These are phyloP conservation scores for Germaria angustata DNA, from an alignment of 2,888 invertebrate genomes.

Conservation along the genomic window DNA sequence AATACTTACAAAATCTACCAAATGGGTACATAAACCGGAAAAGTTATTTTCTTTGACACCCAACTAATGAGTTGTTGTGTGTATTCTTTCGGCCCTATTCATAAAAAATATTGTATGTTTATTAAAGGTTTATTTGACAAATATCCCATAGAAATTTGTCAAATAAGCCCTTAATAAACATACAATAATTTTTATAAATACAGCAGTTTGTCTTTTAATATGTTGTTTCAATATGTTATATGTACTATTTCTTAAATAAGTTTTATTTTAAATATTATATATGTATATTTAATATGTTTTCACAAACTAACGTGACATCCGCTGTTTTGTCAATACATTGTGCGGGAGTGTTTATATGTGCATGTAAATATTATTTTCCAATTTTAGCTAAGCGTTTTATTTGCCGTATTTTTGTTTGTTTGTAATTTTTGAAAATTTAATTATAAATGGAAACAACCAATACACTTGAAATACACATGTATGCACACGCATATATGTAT, in stretches of 20 bases:
- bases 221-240: too few relatives aligned
- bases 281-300: neutral
- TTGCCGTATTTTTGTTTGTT: neutral
- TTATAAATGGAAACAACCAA: slow-evolving; percentile 11
- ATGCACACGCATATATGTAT: too few relatives aligned
- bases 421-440: slow-evolving; percentile 9
- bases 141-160: too few relatives aligned
- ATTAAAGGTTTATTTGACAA: too few relatives aligned
- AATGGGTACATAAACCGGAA: neutral
- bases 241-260: neutral
- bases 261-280: slow-evolving; percentile 9
- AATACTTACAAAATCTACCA: neutral
- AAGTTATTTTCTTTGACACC: neutral
- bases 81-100: neutral
- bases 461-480: too few relatives aligned
- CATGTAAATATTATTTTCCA: neutral
- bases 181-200: too few relatives aligned
- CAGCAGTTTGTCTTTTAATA: too few relatives aligned
- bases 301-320: slow-evolving; percentile 19
- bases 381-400: neutral
- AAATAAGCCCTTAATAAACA: too few relatives aligned
- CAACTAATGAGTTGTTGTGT: too few relatives aligned
- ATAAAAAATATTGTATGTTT: too few relatives aligned
- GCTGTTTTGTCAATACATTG: neutral
- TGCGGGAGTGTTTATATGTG: neutral